A percentile compares a stretch with the other conserved stretches of the same genome.
These are phyloP conservation scores for Lophius americanus DNA, from an alignment of 2,797 vertebrate genomes.

Conservation along the genomic window DNA sequence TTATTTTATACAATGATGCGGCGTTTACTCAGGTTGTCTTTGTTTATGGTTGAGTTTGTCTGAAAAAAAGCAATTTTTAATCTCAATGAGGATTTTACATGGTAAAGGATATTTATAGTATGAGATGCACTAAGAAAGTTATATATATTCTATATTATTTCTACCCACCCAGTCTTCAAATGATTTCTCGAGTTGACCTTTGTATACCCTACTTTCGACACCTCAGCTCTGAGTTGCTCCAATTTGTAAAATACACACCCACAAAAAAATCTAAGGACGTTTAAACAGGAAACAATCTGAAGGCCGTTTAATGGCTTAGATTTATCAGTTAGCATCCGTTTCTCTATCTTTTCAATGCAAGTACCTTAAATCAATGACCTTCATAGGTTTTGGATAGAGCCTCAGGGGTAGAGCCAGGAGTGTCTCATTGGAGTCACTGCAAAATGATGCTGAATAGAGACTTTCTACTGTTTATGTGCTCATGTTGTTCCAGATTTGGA, in stretches of 20 bases:
- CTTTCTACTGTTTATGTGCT: conserved; percentile 18
- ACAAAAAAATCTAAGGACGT: too few species aligned
- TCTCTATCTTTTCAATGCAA: not conserved
- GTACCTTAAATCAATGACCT: conserved; percentile 7
- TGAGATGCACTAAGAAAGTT: too few species aligned
- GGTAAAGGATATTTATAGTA: too few species aligned
- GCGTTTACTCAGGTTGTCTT: too few species aligned
- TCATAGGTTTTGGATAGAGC: not conserved
- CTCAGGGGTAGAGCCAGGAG: not conserved
- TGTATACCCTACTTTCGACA: not conserved
- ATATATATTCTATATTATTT: not conserved
- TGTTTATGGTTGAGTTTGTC: too few species aligned
- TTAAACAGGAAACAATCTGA: too few species aligned
- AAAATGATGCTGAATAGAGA: conserved; percentile 13
- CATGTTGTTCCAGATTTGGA: conserved; percentile 22
- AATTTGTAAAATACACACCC: too few species aligned
- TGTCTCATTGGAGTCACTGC: conserved; percentile 5
- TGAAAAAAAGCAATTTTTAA: too few species aligned
- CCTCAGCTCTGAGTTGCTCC: too few species aligned
- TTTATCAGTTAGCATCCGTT: conserved; percentile 6
- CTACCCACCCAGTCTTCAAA: not conserved
- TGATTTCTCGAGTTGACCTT: conserved; percentile 8
- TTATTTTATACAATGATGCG: too few species aligned
- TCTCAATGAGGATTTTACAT: too few species aligned
- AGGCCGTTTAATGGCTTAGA: not conserved